Percentiles rank a stretch among this genome's conserved stretches.
Conservation (phyloP, 2,888 invertebrate genomes). For the Stenchaetothrips biformis region DNA sequence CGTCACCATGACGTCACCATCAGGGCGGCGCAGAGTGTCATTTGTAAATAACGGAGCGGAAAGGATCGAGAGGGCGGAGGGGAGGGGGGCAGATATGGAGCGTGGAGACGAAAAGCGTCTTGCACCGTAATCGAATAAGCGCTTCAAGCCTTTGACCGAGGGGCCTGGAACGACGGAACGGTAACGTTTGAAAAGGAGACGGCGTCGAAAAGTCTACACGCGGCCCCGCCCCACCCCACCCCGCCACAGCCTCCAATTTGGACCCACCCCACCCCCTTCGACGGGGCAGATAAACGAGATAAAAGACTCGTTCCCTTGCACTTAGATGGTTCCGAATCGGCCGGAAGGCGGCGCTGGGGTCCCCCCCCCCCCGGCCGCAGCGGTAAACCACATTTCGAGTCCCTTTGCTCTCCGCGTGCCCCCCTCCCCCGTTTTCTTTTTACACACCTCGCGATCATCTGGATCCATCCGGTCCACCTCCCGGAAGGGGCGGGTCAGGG, state of each 20-base stretch:
- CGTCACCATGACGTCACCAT: no score
- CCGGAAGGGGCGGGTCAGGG: not conserved
- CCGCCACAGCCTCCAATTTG: not conserved
- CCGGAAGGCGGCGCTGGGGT: not conserved
- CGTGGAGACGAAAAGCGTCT: not conserved
- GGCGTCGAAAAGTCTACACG: not conserved
- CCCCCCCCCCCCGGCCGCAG: not conserved
- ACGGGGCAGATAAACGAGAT: not conserved
- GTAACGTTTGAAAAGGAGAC: not conserved
- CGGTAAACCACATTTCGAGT: no score
- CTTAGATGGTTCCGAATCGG: not conserved
- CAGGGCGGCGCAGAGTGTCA: no score
- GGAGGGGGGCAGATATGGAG: not conserved
- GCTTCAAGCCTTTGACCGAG: not conserved
- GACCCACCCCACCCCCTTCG: not conserved
- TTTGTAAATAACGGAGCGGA: not conserved
- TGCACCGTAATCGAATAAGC: constrained; percentile 11
- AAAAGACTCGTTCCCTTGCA: not conserved
- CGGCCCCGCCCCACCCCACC: not conserved
- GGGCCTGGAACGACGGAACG: not conserved
- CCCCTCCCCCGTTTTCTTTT: no score
- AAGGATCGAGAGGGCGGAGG: not conserved
- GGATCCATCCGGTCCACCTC: no score
- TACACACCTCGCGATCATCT: no score
- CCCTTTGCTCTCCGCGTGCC: no score